Evolutionary conservation across 2,113 vertebrate genomes (phyloP).

Genomic region (Sphyrna mokarran): DNA sequence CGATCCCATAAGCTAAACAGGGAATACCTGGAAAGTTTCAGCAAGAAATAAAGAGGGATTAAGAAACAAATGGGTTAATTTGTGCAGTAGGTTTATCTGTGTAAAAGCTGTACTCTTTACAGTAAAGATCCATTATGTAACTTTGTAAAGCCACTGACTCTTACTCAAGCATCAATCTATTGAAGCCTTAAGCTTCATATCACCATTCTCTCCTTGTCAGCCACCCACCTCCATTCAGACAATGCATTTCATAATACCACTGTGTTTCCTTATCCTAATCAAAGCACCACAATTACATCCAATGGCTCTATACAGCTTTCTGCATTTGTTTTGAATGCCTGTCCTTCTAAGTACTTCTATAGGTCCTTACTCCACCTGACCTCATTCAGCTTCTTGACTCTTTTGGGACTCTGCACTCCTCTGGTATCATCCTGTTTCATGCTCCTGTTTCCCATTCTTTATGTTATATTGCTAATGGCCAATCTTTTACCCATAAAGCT

Average conservation of each 20-base stretch:
- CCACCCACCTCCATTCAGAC: background rate
- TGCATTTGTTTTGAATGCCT: background rate
- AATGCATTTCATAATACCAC: background rate
- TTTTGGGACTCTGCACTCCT: background rate
- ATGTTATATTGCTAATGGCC: background rate
- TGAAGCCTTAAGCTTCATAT: background rate
- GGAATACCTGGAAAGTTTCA: conserved; percentile 75
- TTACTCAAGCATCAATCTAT: background rate
- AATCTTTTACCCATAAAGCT: background rate
- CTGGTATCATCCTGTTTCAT: background rate
- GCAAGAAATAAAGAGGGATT: conserved; percentile 44
- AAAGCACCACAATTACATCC: background rate
- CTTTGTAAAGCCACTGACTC: background rate
- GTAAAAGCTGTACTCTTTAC: background rate
- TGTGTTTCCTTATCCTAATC: background rate
- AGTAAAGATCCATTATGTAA: background rate
- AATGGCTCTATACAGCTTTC: background rate
- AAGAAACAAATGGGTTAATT: background rate
- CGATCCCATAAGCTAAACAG: conserved; percentile 84
- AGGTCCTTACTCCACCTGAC: background rate
- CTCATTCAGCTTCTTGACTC: background rate
- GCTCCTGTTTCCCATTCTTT: background rate
- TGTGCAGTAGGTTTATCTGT: too few species aligned
- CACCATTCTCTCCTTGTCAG: background rate
- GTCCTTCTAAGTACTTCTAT: background rate